These are phyloP conservation scores for Zeugodacus cucurbitae DNA, from an alignment of 1,140 invertebrate genomes.

Conservation along the genomic window DNA sequence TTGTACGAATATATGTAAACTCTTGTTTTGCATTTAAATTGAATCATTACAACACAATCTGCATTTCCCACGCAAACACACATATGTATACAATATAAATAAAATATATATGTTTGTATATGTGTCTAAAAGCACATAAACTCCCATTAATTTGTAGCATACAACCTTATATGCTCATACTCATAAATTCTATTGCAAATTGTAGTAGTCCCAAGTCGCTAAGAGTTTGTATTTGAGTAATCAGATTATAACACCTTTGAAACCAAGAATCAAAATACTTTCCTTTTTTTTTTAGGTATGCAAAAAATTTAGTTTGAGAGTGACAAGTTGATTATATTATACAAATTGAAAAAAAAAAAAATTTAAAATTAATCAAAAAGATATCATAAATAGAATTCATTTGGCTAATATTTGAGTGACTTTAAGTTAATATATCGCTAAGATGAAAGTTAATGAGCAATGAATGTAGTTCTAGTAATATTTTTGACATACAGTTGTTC, in stretches of 20 bases:
- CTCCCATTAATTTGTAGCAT: not conserved
- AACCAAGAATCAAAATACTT: no score
- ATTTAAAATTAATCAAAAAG: no score
- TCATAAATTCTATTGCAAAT: not conserved
- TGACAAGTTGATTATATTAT: no score
- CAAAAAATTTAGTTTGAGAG: no score
- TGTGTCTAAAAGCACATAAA: not conserved
- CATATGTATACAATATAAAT: not conserved
- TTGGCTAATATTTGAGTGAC: no score
- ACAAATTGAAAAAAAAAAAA: no score
- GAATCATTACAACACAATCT: not conserved
- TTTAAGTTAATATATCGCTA: no score
- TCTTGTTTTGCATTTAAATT: constrained; percentile 18
- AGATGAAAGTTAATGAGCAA: no score
- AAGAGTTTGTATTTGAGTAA: not conserved
- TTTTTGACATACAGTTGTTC: no score
- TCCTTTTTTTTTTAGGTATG: no score
- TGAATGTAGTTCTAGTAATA: no score
- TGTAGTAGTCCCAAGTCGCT: not conserved
- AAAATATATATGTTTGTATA: not conserved
- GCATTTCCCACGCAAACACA: not conserved
- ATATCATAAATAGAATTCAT: no score
- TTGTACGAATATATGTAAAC: not conserved
- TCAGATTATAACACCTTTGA: not conserved
- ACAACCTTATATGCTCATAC: not conserved